Conservation (phyloP, 1,140 invertebrate genomes). For the Hypothenemus hampei region DNA sequence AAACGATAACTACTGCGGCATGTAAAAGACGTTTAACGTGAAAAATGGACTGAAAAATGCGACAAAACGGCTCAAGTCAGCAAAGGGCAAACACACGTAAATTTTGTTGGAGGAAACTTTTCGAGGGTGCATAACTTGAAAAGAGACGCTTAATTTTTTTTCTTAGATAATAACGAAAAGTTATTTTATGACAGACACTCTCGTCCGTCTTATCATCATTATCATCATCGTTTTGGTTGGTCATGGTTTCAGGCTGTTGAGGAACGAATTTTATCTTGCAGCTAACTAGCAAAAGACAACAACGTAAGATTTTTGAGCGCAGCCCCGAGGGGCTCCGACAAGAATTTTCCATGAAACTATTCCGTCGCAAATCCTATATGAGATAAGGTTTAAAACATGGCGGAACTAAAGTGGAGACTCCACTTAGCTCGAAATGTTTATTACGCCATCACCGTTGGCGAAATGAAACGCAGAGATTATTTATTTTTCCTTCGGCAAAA, state of each 20-base stretch:
- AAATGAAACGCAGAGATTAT: conserved; percentile 15
- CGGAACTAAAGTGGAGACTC: conserved; percentile 13
- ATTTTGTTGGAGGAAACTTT: too few species aligned
- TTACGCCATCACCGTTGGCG: conserved; percentile 9
- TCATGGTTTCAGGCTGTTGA: too few species aligned
- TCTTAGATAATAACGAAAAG: too few species aligned
- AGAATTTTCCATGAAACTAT: conserved; percentile 7
- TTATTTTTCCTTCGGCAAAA: conserved; percentile 5
- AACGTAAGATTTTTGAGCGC: conserved; percentile 15
- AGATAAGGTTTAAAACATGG: conserved; percentile 16
- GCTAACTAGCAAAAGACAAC: conserved; percentile 11
- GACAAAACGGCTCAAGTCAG: conserved; percentile 10
- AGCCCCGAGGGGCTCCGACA: conserved; percentile 4
- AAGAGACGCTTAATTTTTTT: background rate
- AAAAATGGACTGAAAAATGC: conserved; percentile 13
- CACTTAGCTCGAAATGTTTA: conserved; percentile 16
- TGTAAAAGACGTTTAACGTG: conserved; percentile 7
- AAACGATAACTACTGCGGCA: background rate
- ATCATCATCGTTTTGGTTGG: too few species aligned
- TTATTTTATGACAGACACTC: too few species aligned
- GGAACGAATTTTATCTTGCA: too few species aligned
- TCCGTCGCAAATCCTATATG: conserved; percentile 16
- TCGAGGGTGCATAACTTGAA: conserved; percentile 13
- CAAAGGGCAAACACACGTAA: conserved; percentile 12
- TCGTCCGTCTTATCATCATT: too few species aligned